Evolutionary conservation across 2,888 invertebrate species (phyloP).

Genomic region (Phortica magna): DNA sequence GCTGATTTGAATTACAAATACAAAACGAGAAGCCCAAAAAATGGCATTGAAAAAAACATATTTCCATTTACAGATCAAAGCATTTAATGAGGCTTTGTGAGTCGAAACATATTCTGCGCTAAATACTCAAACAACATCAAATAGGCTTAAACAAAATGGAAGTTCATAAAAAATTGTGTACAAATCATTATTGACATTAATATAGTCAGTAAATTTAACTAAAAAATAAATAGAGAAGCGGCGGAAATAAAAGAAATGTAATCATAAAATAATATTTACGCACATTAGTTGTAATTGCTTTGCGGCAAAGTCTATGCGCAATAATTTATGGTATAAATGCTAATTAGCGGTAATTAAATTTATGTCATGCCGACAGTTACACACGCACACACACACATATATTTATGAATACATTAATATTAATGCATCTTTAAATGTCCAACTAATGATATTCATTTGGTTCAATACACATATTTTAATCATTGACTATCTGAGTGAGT

Average conservation of each 20-base stretch:
- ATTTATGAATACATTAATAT: too few species aligned
- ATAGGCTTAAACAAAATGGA: not conserved
- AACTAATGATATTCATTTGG: too few species aligned
- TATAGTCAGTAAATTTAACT: constrained; percentile 42
- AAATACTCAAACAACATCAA: not conserved
- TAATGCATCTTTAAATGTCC: too few species aligned
- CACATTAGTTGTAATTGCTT: constrained; percentile 38
- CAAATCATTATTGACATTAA: constrained; percentile 42
- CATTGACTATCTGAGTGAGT: too few species aligned
- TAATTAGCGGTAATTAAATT: constrained; percentile 57
- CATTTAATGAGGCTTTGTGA: not conserved
- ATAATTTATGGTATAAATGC: constrained; percentile 45
- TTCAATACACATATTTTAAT: too few species aligned
- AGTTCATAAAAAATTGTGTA: not conserved
- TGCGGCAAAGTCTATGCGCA: constrained; percentile 15
- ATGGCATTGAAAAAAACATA: not conserved
- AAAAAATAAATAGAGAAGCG: constrained; percentile 19
- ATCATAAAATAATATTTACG: constrained; percentile 40
- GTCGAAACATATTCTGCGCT: not conserved
- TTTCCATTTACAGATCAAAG: not conserved
- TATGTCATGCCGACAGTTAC: constrained; percentile 38
- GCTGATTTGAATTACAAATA: not conserved
- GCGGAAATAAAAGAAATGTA: constrained; percentile 19
- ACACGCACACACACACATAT: not conserved
- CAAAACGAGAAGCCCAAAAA: too few species aligned